Evolutionary conservation across 2,888 invertebrate species (phyloP), one percentile per base, ranked within the genome.

Genomic region (Rhagonycha fulva): DNA sequence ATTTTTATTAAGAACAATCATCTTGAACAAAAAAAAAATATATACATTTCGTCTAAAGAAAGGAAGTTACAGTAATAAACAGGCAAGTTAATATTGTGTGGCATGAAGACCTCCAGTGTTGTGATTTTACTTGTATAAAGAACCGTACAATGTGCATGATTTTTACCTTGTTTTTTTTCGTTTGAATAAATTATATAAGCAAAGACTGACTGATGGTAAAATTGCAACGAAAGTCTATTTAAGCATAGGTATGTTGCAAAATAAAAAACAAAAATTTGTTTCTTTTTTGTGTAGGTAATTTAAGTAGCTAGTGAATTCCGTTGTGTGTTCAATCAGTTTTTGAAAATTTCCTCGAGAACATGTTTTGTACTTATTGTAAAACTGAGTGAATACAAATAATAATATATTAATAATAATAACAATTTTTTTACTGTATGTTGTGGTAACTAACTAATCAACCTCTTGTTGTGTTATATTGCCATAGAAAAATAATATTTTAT

Each of bases 191-290:
- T 68, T 62, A 74, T 67, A 67, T 30, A 77, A 19, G 19, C 28
- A 72, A 84, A 83, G 83, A 83, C 83, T 83, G 63, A 62, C 47
- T n/a, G 83, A 83, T 78, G 77, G 78, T 76, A 32, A 73, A 73
- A 28, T 70, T 78, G 77, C 77, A 78, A 78, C 75, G 76, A 78
- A 78, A 71, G 61, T 68, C 73, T 66, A 32, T 32, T 73, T 47
- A 47, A 68, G 67, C 68, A 19, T 19, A 19, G 62, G 23, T 68
- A 14, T 72, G 74, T 77, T 77, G 77, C 77, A 77, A 74, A 76
- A 71, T 47, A 47, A 47, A 19, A 47, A 47, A 47, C 47, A 47
- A 71, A 62, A 47, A 7, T 71, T 70, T 71, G 75, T 76, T 78
- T 76, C 78, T 68, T 75, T 66, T 66, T 76, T 76, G 74, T 72